Evolutionary conservation across 1,140 invertebrate species (phyloP).

Genomic region (Oryzaephilus surinamensis): DNA sequence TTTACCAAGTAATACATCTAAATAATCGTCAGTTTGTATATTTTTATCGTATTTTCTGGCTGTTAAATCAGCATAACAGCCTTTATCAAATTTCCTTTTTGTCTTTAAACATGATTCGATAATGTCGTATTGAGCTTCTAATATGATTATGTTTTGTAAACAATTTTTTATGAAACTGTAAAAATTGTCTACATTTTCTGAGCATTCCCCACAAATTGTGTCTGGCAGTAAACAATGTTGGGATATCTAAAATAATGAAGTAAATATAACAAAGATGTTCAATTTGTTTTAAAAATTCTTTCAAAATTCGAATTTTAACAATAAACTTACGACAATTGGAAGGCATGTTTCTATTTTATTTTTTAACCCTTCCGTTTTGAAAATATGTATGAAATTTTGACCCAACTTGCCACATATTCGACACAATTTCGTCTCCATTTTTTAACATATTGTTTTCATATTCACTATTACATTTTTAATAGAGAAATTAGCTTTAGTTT

Average conservation of each 20-base stretch:
- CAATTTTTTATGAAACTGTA: constrained; percentile 31
- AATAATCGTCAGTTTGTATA: constrained; percentile 26
- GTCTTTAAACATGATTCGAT: constrained; percentile 28
- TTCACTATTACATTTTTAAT: too few relatives aligned
- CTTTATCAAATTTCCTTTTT: constrained; percentile 27
- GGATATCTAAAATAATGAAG: constrained; percentile 23
- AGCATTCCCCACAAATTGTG: constrained; percentile 29
- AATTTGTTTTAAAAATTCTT: constrained; percentile 1
- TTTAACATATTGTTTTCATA: constrained; percentile 12
- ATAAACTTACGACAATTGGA: constrained; percentile 30
- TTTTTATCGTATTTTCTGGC: constrained; percentile 13
- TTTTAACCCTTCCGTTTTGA: constrained; percentile 31
- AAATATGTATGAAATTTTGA: constrained; percentile 27
- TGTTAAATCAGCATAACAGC: constrained; percentile 13
- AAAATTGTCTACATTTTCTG: constrained; percentile 27
- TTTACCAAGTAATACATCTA: constrained; percentile 16
- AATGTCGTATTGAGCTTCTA: constrained; percentile 30
- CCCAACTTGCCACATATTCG: constrained; percentile 28
- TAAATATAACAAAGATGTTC: constrained; percentile 4
- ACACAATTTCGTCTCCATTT: constrained; percentile 31
- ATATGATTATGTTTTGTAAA: constrained; percentile 31
- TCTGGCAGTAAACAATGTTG: constrained; percentile 30
- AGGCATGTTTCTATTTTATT: constrained; percentile 35
- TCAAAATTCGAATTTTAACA: not conserved
- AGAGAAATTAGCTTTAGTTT: too few relatives aligned